Conservation (phyloP, 2,888 invertebrate species). For the Carabus problematicus region DNA sequence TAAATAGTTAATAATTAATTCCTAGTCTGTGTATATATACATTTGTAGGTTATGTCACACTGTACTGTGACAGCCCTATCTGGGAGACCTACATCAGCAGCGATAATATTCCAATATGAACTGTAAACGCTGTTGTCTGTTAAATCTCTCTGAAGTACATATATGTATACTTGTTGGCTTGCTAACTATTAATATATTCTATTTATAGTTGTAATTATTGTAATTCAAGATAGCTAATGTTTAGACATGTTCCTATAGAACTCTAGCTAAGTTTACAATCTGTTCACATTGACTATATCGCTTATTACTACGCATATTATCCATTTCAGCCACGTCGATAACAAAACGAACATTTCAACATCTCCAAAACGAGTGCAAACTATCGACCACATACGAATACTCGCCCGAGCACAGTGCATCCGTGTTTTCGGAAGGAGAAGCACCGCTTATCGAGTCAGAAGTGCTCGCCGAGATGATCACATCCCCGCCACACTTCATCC, state of each 20-base stretch:
- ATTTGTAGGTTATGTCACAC: constrained; percentile 7
- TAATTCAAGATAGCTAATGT: neutral
- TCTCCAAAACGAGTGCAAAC: constrained; percentile 55
- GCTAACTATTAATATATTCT: too few species aligned
- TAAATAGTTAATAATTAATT: neutral
- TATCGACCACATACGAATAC: constrained; percentile 58
- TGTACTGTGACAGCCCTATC: constrained; percentile 31
- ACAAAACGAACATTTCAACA: constrained; percentile 40
- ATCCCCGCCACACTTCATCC: constrained; percentile 64
- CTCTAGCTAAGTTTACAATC: neutral
- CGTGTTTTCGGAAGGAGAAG: constrained; percentile 57
- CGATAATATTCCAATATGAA: too few species aligned
- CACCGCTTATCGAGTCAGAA: constrained; percentile 56
- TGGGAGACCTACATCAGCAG: too few species aligned
- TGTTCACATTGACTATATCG: neutral
- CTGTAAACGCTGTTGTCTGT: too few species aligned
- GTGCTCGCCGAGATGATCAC: constrained; percentile 49
- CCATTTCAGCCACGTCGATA: constrained; percentile 44
- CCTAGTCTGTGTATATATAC: too few species aligned
- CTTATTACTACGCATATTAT: constrained; percentile 10
- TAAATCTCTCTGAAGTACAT: too few species aligned
- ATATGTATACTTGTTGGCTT: too few species aligned
- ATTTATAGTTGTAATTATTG: neutral
- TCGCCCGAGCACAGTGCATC: constrained; percentile 49
- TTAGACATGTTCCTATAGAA: neutral